Base-by-base conservation (phyloP, 2,797 vertebrate species). In the Fistularia commersonii region DNA sequence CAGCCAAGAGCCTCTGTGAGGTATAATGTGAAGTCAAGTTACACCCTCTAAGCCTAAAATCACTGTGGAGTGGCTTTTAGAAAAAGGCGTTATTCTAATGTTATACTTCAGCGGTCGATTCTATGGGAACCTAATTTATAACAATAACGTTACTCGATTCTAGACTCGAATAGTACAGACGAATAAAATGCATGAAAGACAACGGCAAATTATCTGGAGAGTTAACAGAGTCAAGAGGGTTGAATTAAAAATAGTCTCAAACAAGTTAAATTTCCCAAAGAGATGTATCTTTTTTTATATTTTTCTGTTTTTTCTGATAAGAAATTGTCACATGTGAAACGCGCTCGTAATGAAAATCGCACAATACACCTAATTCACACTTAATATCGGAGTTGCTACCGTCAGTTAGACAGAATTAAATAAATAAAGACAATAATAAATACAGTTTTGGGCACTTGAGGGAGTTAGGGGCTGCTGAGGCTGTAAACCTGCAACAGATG, bases 11-110 rank as follows among this genome's bases (percentile, higher is more conserved):
- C 69, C 33, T 46, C 67, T 65, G 71, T 78, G 79, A 74, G 62
- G 46, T 54, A 48, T 54, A 50, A 73, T 59, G 79, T 45, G 51
- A 69, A 61, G 69, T 63, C 54, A 48, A 57, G 69, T 72, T 64
- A 75, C 63, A 80, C 63, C 77, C 70, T 68, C 70, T 60, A 48
- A 79, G 77, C 76, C 68, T 61, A 43, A 76, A 77, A 74, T 72
- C 71, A 50, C 58, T 54, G 67, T 72, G 64, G 66, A 82, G 76
- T 76, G 77, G 72, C 65, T 66, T 80, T 76, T 69, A 72, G 47
- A 52, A 79, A 77, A 74, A 58, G 45, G 61, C 68, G 70, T 75
- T 77, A 71, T 71, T 69, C 58, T 69, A 74, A 77, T 79, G 66
- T 64, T 72, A 66, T 77, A 73, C 73, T 61, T 79, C 67, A 70